Base-by-base conservation (phyloP, 2,888 invertebrate genomes). In the Sycophila texana region DNA sequence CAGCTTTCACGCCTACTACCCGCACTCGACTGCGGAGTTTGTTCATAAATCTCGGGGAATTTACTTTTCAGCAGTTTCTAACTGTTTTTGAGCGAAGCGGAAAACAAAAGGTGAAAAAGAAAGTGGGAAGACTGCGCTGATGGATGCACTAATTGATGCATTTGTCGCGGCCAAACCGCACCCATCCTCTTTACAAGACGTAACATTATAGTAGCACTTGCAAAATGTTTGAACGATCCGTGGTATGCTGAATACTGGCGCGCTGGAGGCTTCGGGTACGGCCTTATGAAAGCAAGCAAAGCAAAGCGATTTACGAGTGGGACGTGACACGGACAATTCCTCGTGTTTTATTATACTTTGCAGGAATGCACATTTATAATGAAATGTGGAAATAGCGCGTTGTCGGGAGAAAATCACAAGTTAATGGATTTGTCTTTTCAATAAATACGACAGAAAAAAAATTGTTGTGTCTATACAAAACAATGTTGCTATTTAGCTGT, bases 261-360 rank as follows among this genome's bases (percentile, higher is more conserved):
- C 74, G 60, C 26, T 14, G 10, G 20, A 77, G 47, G 63, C 60
- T 65, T 60, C 72, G 66, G 26, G 22, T 51, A 20, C 49, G n/a
- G 26, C 39, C 77, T 65, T 65, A 73, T 66, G 72, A 61, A 76
- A 80, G 53, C 49, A 4, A n/a, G 55, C 77, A n/a, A 47, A 60
- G 47, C 20, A 58, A 16, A 55, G 60, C 72, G 30, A 58, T 68
- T 80, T 80, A 60, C 58, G 80, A 77, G 71, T 77, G 74, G 70
- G 63, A 82, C 80, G 78, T 67, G 74, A 57, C 74, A 51, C 67
- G 39, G 65, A 74, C 74, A 61, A 74, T 74, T 67, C 58, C 51
- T 30, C 58, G 49, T 57, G 72, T 51, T 61, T 61, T 72, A 72
- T 72, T 72, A 22, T 60, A 72, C 51, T 61, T 61, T 61, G 26